Base-by-base conservation (phyloP, 53 echinoderm and acorn worm species). In the Echinometra lucunter region DNA sequence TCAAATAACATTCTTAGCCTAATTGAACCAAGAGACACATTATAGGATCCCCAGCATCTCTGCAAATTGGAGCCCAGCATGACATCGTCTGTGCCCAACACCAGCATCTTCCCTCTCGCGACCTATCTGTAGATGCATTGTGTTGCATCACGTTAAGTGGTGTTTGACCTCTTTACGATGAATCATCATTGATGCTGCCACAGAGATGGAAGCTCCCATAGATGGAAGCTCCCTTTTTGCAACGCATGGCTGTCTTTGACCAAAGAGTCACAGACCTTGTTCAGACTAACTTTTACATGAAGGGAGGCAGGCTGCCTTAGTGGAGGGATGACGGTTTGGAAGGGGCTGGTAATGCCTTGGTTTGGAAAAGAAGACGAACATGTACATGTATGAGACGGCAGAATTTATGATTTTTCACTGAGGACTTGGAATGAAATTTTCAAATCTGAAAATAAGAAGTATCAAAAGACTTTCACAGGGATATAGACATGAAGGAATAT, bases 81-180 rank as follows among this genome's bases (percentile, higher is more conserved):
- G 88, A 88, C 7, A 56, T 56, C 32, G 88, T 88, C 88, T 88
- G 88, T 78, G 42, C 78, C 38, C 42, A 6, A 78, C 38, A 38
- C 38, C 6, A 69, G 11, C 30, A 69, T 69, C 69, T 32, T 30
- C 69, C 37, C 19, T 19, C 78, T 23, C 78, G 40, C 18, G 17
- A 17, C 1, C 37, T 17, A 35, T 7, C 37, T 13, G 8, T 17
- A 16, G 0, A 72, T 38, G 40, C 38, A 38, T 38, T 18, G 3
- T 40, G 3, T 75, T 75, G 75, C 88, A 56, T 47, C 88, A 56
- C 55, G 28, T 56, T 49, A 88, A 88, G 55, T 88, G 88, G 88
- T 56, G 88, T 88, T 53, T 88, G 88, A 88, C 88, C 88, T 53
- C 88, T 56, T 49, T 10, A n/a, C 49, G 10, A 88, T 88, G 88